phyloP scores from a whole-genome alignment of 1,140 invertebrate genomes.

The Macrobrachium rosenbergii region DNA sequence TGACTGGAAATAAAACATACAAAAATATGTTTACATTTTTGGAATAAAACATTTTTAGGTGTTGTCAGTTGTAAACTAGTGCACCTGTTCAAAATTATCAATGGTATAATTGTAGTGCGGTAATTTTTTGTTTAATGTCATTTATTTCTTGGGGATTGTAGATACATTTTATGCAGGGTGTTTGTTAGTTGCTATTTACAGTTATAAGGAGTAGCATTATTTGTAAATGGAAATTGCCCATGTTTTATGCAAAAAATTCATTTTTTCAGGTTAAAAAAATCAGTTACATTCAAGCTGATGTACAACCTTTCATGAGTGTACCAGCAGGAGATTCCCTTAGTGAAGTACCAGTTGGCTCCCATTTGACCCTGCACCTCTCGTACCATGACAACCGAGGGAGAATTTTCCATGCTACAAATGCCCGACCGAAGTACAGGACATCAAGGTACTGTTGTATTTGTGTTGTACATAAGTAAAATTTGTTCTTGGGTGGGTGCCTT shows the following conservation, averaged over 20 bases:
- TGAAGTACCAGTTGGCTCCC: slow-evolving; percentile 44
- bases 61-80: no score
- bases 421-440: slow-evolving; percentile 70
- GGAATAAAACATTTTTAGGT: no score
- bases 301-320: slow-evolving; percentile 29
- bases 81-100: no score
- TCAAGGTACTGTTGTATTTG: slow-evolving; percentile 72
- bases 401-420: slow-evolving; percentile 70
- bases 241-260: not conserved
- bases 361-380: slow-evolving; percentile 71
- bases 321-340: slow-evolving; percentile 10
- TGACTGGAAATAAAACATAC: no score
- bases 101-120: not conserved
- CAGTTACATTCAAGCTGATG: slow-evolving; percentile 44
- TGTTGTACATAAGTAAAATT: no score
- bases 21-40: no score
- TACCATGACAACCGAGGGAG: slow-evolving; percentile 67
- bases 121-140: no score
- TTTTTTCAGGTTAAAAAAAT: slow-evolving; percentile 44
- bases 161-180: no score
- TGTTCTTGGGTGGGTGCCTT: no score
- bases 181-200: no score
- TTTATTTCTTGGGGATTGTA: no score
- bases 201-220: no score
- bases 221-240: not conserved